Conservation (phyloP, 2,888 invertebrate species). For the Caenorhabditis sp. region DNA sequence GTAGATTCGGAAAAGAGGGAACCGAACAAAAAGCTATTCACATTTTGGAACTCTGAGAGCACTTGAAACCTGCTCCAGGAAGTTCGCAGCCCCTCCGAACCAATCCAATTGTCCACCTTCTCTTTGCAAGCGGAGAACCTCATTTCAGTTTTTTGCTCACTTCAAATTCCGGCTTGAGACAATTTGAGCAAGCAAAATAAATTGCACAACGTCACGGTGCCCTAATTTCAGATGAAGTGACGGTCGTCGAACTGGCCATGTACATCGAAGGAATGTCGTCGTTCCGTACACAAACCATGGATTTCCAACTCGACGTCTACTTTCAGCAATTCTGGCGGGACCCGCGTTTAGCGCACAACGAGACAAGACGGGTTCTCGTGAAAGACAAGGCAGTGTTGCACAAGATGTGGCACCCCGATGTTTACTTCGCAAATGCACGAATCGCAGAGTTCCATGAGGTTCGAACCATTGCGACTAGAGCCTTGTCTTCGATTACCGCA, state of each 20-base stretch:
- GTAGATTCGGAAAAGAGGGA: constrained; percentile 23
- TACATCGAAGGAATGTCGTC: constrained; percentile 79
- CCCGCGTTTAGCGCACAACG: constrained; percentile 75
- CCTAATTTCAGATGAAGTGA: constrained; percentile 66
- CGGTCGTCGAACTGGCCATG: constrained; percentile 73
- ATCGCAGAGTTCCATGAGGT: constrained; percentile 77
- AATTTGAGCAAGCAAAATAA: background rate
- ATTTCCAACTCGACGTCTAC: constrained; percentile 79
- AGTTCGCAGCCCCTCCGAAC: constrained; percentile 11
- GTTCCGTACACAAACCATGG: constrained; percentile 78
- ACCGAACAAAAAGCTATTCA: no score
- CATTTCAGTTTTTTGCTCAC: background rate
- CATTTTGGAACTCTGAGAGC: no score
- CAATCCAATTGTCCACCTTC: constrained; percentile 38
- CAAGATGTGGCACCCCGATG: constrained; percentile 78
- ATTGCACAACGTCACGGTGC: background rate
- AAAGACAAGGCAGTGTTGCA: constrained; percentile 69
- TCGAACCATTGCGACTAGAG: background rate
- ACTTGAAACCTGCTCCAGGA: background rate
- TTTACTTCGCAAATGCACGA: constrained; percentile 79
- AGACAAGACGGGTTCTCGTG: constrained; percentile 69
- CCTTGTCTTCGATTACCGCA: no score
- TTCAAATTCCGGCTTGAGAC: background rate
- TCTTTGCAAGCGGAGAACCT: background rate
- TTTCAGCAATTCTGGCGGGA: constrained; percentile 78